A percentile compares a stretch with the other conserved stretches of the same genome.
Conservation (phyloP, 2,797 vertebrate species). For the Phalloptychus januarius region DNA sequence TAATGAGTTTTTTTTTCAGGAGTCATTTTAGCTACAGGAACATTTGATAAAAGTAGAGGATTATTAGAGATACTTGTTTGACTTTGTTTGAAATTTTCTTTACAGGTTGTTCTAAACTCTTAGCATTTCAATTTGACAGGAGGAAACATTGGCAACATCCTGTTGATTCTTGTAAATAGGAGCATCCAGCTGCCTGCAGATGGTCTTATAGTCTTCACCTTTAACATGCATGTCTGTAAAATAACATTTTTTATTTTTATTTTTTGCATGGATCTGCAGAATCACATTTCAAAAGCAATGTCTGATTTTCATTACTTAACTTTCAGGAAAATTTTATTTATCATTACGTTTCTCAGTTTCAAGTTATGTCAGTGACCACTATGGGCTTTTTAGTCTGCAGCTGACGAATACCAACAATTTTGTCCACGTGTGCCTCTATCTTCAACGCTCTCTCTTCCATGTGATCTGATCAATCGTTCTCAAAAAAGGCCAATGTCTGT, state of each 20-base stretch:
- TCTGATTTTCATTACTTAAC: too few species aligned
- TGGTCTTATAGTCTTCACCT: too few species aligned
- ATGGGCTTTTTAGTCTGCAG: too few species aligned
- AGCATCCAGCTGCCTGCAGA: too few species aligned
- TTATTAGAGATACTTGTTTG: background rate
- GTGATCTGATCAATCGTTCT: conserved; percentile 17
- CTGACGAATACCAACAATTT: background rate
- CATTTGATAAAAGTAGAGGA: background rate
- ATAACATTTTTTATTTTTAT: background rate
- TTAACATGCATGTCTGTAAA: too few species aligned
- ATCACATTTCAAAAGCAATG: too few species aligned
- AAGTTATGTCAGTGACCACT: background rate
- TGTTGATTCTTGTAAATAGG: too few species aligned
- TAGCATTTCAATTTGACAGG: too few species aligned
- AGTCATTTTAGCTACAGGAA: background rate
- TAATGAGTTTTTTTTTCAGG: background rate
- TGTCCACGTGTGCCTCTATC: background rate
- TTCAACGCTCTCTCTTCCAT: conserved; percentile 1
- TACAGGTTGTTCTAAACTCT: background rate
- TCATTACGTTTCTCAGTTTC: background rate
- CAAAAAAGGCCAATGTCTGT: conserved; percentile 47
- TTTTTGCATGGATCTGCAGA: too few species aligned
- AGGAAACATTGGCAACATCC: too few species aligned
- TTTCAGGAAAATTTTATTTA: too few species aligned
- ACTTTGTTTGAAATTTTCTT: too few species aligned